These are phyloP conservation scores for Orthosia incerta DNA, from an alignment of 2,888 invertebrate species.

Conservation along the genomic window DNA sequence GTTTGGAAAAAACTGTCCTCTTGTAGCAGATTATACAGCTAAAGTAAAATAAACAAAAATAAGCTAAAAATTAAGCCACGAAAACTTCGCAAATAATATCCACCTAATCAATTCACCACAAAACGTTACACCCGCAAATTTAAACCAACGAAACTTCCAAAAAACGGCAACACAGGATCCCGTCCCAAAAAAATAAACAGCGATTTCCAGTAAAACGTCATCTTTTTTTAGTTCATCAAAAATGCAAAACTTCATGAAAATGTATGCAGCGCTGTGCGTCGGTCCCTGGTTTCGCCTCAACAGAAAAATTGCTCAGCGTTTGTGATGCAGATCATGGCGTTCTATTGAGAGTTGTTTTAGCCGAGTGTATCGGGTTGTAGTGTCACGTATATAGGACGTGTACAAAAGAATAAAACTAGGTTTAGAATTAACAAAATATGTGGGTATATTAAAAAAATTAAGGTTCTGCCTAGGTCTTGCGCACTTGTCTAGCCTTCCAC, in stretches of 20 bases:
- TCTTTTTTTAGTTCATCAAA: constrained; percentile 85
- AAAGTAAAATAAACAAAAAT: neutral
- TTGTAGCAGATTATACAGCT: neutral
- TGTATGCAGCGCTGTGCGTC: constrained; percentile 81
- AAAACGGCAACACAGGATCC: constrained; percentile 44
- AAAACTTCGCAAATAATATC: neutral
- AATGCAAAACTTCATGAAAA: constrained; percentile 88
- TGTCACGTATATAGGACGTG: no score
- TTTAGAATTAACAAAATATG: no score
- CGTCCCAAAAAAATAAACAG: constrained; percentile 66
- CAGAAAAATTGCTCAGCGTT: constrained; percentile 77
- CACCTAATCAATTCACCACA: constrained; percentile 15
- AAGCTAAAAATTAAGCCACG: neutral
- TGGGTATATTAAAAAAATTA: no score
- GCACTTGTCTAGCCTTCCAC: no score
- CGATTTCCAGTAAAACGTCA: constrained; percentile 68
- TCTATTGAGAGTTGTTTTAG: constrained; percentile 57
- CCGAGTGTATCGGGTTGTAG: constrained; percentile 45
- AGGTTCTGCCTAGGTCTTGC: no score
- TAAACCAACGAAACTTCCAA: constrained; percentile 42
- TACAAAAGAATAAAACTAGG: no score
- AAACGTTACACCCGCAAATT: constrained; percentile 24
- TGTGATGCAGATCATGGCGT: constrained; percentile 78
- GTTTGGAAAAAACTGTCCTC: no score
- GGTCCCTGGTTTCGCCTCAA: constrained; percentile 74